Conservation (phyloP, 53 echinoderm and acorn worm genomes). For the Hippasteria phrygiana region DNA sequence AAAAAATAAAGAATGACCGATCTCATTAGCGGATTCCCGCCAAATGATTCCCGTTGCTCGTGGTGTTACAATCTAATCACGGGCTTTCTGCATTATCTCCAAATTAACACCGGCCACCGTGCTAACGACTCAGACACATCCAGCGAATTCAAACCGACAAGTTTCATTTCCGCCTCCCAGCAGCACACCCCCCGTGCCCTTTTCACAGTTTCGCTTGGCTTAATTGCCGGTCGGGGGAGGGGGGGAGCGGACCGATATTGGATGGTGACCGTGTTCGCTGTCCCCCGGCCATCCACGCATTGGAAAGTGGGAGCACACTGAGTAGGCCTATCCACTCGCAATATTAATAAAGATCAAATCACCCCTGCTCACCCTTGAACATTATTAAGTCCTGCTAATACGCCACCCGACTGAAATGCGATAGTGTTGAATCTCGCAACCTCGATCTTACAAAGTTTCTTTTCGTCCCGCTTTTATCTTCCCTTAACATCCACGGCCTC, state of each 20-base stretch:
- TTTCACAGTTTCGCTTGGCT: not conserved
- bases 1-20: not conserved
- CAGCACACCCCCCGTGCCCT: constrained; percentile 9
- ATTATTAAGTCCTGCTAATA: constrained; percentile 51
- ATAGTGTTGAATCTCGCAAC: constrained; percentile 45
- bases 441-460: constrained; percentile 18
- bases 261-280: not conserved
- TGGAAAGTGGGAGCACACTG: not conserved
- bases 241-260: not conserved
- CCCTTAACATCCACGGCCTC: not conserved
- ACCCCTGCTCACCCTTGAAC: constrained; percentile 52
- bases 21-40: not conserved
- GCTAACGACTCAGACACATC: constrained; percentile 45
- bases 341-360: constrained; percentile 55
- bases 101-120: constrained; percentile 27
- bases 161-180: constrained; percentile 54
- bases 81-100: constrained; percentile 42
- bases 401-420: constrained; percentile 21
- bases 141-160: constrained; percentile 52
- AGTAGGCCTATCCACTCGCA: not conserved
- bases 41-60: constrained; percentile 8
- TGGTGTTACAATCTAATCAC: constrained; percentile 42
- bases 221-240: constrained; percentile 7
- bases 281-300: not conserved
- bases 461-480: not conserved